Percentiles rank a stretch among this genome's conserved stretches.
Conservation (phyloP, 2,888 invertebrate species). For the Lamellibrachia columna region DNA sequence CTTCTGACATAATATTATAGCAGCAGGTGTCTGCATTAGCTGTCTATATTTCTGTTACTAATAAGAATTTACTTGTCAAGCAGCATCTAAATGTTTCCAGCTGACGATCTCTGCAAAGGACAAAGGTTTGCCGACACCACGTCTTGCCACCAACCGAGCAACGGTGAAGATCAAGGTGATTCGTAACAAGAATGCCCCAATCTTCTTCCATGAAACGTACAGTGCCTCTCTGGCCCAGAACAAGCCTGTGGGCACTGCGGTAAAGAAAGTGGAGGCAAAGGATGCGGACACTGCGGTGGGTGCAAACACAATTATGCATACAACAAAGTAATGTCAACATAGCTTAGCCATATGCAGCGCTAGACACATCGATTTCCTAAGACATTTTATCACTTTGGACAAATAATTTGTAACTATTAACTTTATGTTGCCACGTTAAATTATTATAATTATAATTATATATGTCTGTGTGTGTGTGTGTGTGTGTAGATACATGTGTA, state of each 20-base stretch:
- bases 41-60: too few relatives aligned
- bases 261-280: conserved; percentile 46
- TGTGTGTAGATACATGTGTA: too few relatives aligned
- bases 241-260: conserved; percentile 30
- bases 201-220: conserved; percentile 44
- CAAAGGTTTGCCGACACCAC: conserved; percentile 34
- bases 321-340: too few relatives aligned
- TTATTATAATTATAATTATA: too few relatives aligned
- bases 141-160: conserved; percentile 34
- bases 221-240: conserved; percentile 31
- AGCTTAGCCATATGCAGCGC: too few relatives aligned
- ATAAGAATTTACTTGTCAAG: not conserved
- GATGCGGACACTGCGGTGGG: conserved; percentile 55
- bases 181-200: conserved; percentile 51
- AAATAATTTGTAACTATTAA: too few relatives aligned
- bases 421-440: too few relatives aligned
- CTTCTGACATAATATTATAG: not conserved
- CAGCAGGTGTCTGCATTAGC: too few relatives aligned
- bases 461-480: too few relatives aligned
- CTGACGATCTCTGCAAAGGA: conserved; percentile 36
- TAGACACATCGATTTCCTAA: too few relatives aligned
- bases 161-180: conserved; percentile 50
- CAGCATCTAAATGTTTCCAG: conserved; percentile 26
- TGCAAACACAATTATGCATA: not conserved
- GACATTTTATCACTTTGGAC: too few relatives aligned